These are phyloP conservation scores for Bathynomus jamesi DNA, from an alignment of 1,140 invertebrate species.

Conservation along the genomic window DNA sequence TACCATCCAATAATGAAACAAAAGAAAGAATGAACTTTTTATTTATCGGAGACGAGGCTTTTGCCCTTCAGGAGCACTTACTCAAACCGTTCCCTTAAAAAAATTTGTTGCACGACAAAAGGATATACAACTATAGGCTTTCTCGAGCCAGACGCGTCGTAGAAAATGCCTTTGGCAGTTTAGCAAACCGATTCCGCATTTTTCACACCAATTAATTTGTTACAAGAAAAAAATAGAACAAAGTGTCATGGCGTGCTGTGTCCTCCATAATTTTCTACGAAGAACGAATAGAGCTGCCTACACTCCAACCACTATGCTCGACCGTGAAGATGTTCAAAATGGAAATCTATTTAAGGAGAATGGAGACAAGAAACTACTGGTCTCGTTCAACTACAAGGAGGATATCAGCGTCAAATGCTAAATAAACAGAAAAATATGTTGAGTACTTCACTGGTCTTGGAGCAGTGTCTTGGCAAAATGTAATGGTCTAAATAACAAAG, in stretches of 20 bases:
- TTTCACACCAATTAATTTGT: constrained; percentile 8
- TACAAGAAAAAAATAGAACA: not conserved
- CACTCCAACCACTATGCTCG: constrained; percentile 4
- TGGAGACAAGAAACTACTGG: not conserved
- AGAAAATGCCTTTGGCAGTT: too few relatives aligned
- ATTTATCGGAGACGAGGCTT: constrained; percentile 4
- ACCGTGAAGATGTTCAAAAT: constrained; percentile 4
- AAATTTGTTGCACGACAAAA: not conserved
- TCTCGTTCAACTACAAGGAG: not conserved
- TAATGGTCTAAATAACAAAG: not conserved
- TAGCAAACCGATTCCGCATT: constrained; percentile 9
- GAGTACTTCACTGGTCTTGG: not conserved
- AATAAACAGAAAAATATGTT: not conserved
- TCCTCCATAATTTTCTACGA: constrained; percentile 1
- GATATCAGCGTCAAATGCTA: not conserved
- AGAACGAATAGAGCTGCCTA: not conserved
- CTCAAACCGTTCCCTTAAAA: not conserved
- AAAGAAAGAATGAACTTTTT: constrained; percentile 5
- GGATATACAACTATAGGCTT: too few relatives aligned
- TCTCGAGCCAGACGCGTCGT: too few relatives aligned
- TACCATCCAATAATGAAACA: not conserved
- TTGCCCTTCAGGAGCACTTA: constrained; percentile 2
- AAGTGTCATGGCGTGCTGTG: not conserved
- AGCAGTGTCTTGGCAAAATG: constrained; percentile 8
- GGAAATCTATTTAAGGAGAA: not conserved